Conservation (phyloP, 2,797 vertebrate genomes). For the Clarias platycephalus region DNA sequence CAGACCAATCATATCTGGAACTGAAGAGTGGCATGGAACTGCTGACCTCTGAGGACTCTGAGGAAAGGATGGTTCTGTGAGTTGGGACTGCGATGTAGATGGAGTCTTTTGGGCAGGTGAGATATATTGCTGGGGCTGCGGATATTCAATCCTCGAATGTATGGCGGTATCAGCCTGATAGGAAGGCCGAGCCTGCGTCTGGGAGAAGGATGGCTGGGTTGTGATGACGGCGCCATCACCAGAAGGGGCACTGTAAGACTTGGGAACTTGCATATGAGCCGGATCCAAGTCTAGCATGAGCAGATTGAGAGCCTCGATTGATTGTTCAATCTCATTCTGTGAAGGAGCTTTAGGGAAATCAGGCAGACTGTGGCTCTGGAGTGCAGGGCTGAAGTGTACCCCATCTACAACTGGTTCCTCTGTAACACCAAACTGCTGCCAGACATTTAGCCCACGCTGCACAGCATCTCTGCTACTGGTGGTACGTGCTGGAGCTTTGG, state of each 20-base stretch:
- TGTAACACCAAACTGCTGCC: constrained; percentile 87
- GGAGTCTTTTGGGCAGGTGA: constrained; percentile 52
- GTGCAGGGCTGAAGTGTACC: constrained; percentile 64
- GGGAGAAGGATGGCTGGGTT: constrained; percentile 78
- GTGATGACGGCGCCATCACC: constrained; percentile 76
- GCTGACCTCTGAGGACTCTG: constrained; percentile 64
- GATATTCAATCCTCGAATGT: constrained; percentile 55
- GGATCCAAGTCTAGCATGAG: constrained; percentile 92
- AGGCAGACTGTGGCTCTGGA: constrained; percentile 81
- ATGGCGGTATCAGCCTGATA: constrained; percentile 62
- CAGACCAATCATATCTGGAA: constrained; percentile 37
- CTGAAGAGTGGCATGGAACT: constrained; percentile 38
- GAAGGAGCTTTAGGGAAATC: constrained; percentile 87
- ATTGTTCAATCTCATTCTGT: constrained; percentile 92
- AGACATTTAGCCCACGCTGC: constrained; percentile 91
- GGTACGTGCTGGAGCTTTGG: constrained; percentile 86
- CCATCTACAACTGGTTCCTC: constrained; percentile 80
- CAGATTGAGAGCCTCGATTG: constrained; percentile 92
- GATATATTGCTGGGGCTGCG: constrained; percentile 42
- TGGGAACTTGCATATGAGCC: constrained; percentile 71
- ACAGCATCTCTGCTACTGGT: constrained; percentile 95
- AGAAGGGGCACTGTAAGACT: constrained; percentile 83
- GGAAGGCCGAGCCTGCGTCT: constrained; percentile 69
- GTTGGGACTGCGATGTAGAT: constrained; percentile 60
- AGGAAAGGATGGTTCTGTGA: constrained; percentile 57